These are phyloP conservation scores for Coracopsis vasa DNA, from an alignment of 2,113 vertebrate genomes.

Conservation along the genomic window DNA sequence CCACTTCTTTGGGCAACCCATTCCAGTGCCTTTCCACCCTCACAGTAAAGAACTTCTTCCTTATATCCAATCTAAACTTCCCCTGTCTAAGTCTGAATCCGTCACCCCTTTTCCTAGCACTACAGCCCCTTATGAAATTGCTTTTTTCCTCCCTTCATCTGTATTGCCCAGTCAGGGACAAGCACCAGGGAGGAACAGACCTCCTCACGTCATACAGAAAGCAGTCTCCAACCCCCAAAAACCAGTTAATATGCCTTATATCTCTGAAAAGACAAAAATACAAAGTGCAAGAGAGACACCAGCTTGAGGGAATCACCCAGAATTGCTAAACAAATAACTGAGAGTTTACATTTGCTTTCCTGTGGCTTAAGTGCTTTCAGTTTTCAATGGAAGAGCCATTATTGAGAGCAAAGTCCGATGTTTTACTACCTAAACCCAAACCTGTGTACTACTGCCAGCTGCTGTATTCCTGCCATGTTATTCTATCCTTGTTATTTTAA, in stretches of 20 bases:
- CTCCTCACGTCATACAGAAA: not conserved
- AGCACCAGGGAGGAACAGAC: not conserved
- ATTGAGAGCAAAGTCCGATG: not conserved
- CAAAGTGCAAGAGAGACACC: not conserved
- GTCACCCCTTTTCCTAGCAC: not conserved
- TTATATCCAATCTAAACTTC: not conserved
- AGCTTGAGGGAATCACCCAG: not conserved
- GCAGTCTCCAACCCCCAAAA: not conserved
- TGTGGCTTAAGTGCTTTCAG: not conserved
- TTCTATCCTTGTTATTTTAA: not conserved
- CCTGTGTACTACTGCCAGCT: not conserved
- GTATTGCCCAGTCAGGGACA: not conserved
- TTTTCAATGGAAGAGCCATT: not conserved
- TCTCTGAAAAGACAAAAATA: not conserved
- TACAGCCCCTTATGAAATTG: not conserved
- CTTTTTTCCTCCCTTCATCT: not conserved
- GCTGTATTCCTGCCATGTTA: not conserved
- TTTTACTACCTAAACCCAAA: not conserved
- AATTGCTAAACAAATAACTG: not conserved
- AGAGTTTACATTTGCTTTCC: not conserved
- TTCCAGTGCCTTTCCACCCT: not conserved
- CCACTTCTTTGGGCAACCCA: not conserved
- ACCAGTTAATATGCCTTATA: not conserved
- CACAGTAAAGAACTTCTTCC: not conserved
- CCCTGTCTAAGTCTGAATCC: not conserved